phyloP scores from a whole-genome alignment of 1,140 invertebrate species.

The Homarus americanus region DNA sequence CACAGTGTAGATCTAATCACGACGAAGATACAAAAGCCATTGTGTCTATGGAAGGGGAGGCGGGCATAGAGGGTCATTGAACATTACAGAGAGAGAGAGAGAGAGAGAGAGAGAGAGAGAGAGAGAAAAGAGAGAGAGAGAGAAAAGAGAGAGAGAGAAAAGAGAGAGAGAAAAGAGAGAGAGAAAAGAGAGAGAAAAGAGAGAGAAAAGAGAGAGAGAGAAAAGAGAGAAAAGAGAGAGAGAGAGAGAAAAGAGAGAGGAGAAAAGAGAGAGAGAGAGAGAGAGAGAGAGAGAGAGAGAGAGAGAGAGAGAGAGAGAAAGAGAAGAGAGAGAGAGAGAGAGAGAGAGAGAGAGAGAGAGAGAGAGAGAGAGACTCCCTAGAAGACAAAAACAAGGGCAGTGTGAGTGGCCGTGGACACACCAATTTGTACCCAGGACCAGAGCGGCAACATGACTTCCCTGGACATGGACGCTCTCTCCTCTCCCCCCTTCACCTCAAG shows the following conservation, averaged over 20 bases:
- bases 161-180: no score
- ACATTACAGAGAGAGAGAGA: neutral
- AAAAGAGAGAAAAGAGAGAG: neutral
- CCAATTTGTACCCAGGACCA: no score
- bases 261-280: neutral
- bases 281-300: neutral
- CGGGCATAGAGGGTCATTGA: neutral
- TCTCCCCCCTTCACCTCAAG: no score
- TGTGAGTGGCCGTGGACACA: no score
- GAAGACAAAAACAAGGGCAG: no score
- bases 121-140: no score
- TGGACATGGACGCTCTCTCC: no score
- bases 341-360: neutral
- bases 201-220: neutral
- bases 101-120: no score
- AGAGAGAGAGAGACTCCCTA: neutral
- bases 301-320: no score
- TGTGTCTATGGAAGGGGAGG: neutral
- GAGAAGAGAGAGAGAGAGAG: neutral
- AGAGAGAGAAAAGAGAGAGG: neutral
- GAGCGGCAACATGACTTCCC: no score
- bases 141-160: no score
- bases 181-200: no score
- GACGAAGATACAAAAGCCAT: neutral
- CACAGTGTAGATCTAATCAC: neutral